Base-by-base conservation (phyloP, 2,113 vertebrate genomes). In the Calyptommatus sinebrachiatus region DNA sequence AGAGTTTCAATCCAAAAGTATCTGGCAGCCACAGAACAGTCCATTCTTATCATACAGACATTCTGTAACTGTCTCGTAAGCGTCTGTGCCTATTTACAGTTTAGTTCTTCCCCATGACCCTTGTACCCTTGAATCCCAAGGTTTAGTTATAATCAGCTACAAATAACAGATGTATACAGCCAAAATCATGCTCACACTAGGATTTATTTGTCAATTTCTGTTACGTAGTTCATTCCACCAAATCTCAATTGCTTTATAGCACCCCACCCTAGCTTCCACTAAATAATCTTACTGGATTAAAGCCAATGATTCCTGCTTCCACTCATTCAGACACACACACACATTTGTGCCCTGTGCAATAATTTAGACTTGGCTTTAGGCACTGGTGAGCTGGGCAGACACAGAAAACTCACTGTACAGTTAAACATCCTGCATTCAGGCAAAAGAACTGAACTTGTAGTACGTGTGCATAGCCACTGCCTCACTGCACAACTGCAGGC, bases 361-460 rank as follows among this genome's bases (percentile, higher is more conserved):
- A 76, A 61, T 81, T 70, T 68, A 81, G 20, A 75, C n/a, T 46
- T 69, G 53, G 48, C 29, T 75, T 9, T 35, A 61, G 61, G 50
- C 53, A 62, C 45, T 50, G 41, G 77, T 48, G 28, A 68, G 28
- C 31, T 31, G 8, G 46, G 57, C 46, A 72, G 70, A 16, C 46
- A 75, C 45, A 68, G 71, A 5, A 46, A 22, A 62, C 50, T 22
- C 63, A 80, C 2, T 57, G 62, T 53, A 41, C 35, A 69, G 65
- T 45, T 78, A 73, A 73, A 62, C 60, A 71, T 72, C 46, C 67
- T 31, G 9, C 75, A 48, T 66, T 53, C 24, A 1, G 0, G 87
- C 81, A 88, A 85, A 86, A 28, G 8, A 79, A 73, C 28, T 71
- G 85, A 78, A 88, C 84, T 73, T 2, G 41, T 74, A 88, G 70